These are phyloP conservation scores for Atta colombica DNA, from an alignment of 1,140 invertebrate species.

Conservation along the genomic window DNA sequence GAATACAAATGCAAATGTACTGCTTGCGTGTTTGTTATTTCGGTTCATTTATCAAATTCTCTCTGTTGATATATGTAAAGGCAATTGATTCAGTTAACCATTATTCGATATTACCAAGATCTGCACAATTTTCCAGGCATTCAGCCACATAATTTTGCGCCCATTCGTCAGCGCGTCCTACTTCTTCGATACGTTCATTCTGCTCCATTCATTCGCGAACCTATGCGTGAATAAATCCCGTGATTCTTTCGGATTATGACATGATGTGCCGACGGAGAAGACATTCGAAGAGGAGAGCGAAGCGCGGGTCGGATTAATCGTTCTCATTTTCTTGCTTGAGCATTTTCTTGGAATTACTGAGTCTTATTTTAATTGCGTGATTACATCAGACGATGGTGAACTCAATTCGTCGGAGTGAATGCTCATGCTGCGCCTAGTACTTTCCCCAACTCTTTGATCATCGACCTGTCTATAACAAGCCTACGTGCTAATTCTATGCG, in stretches of 20 bases:
- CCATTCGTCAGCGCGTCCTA: slow-evolving; percentile 36
- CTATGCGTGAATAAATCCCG: slow-evolving; percentile 40
- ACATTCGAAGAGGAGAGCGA: slow-evolving; percentile 4
- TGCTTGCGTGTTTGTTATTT: background rate
- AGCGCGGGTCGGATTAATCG: slow-evolving; percentile 43
- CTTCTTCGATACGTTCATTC: slow-evolving; percentile 49
- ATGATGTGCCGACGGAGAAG: background rate
- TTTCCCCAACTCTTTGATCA: slow-evolving; percentile 38
- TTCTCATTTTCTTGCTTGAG: slow-evolving; percentile 36
- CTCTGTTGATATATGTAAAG: background rate
- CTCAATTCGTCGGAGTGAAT: no score
- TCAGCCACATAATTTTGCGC: slow-evolving; percentile 22
- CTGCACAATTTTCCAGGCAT: slow-evolving; percentile 43
- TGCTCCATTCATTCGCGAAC: slow-evolving; percentile 39
- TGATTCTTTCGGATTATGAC: background rate
- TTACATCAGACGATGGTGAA: slow-evolving; percentile 39
- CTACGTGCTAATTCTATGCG: slow-evolving; percentile 2
- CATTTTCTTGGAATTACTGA: slow-evolving; percentile 45
- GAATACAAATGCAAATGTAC: background rate
- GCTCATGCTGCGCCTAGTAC: background rate
- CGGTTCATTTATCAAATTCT: background rate
- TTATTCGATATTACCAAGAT: slow-evolving; percentile 22
- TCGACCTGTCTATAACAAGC: background rate
- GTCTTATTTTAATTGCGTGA: slow-evolving; percentile 55
- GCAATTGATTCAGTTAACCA: background rate